Percentiles rank a stretch among this genome's conserved stretches.
Evolutionary conservation across 1,140 invertebrate genomes (phyloP).

Genomic region (Drosophila erecta): DNA sequence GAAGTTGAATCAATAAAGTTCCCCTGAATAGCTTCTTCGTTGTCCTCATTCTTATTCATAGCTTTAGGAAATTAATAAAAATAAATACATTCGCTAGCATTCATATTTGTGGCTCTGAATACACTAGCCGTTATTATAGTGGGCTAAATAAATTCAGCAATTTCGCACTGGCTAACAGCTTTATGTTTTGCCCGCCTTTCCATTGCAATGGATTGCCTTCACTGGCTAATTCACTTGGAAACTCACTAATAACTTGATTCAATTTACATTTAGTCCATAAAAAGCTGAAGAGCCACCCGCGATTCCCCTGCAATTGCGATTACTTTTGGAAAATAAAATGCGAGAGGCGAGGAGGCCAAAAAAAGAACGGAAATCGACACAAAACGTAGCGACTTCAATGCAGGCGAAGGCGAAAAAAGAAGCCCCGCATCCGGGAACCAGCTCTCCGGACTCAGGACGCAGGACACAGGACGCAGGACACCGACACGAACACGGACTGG

Average conservation of each 20-base stretch:
- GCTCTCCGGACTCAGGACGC: neutral
- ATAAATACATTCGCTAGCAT: neutral
- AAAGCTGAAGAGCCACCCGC: slow-evolving; percentile 1
- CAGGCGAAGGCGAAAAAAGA: slow-evolving; percentile 19
- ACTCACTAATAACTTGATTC: slow-evolving; percentile 48
- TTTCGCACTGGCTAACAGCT: neutral
- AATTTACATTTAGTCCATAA: slow-evolving; percentile 35
- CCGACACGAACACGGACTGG: neutral
- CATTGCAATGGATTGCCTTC: no score
- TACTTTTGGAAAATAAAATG: slow-evolving; percentile 16
- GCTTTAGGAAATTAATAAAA: no score
- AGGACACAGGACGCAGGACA: neutral
- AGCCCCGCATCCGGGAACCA: slow-evolving; percentile 2
- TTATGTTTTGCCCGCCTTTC: neutral
- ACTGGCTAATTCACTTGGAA: slow-evolving; percentile 43
- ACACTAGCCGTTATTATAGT: no score
- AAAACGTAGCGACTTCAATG: slow-evolving; percentile 67
- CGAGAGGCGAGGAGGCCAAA: slow-evolving; percentile 5
- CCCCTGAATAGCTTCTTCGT: no score
- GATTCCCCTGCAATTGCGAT: slow-evolving; percentile 38
- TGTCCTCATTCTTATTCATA: no score
- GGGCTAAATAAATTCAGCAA: neutral
- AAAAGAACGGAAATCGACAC: slow-evolving; percentile 58
- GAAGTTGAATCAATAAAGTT: slow-evolving; percentile 7
- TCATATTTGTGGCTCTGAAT: neutral